Conservation (phyloP, 2,113 vertebrate species). For the Sebastes schlegelii region DNA sequence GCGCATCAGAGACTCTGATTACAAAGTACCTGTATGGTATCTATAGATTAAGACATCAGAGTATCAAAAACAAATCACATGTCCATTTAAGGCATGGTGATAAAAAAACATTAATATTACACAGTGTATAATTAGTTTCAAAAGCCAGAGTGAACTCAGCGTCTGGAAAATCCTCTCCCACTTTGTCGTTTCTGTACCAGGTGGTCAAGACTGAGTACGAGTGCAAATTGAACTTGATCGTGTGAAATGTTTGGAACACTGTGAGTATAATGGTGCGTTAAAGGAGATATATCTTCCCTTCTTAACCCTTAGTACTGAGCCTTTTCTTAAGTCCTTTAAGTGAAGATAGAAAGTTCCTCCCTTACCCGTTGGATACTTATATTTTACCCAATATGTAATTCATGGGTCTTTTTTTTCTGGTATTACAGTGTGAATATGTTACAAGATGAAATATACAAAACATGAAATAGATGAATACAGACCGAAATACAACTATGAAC, state of each 20-base stretch:
- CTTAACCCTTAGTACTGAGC: constrained; percentile 28
- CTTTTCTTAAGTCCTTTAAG: neutral
- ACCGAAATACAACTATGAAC: neutral
- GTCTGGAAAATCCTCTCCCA: neutral
- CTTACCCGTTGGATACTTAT: neutral
- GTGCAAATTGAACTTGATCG: constrained; percentile 63
- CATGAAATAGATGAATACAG: neutral
- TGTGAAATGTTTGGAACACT: constrained; percentile 47
- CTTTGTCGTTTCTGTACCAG: constrained; percentile 44
- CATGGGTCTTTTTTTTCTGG: neutral
- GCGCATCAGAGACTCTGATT: constrained; percentile 31
- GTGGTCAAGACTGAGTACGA: constrained; percentile 46
- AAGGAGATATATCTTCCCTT: constrained; percentile 33
- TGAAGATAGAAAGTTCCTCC: neutral
- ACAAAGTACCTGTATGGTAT: constrained; percentile 52
- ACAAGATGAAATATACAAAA: neutral
- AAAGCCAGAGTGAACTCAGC: constrained; percentile 16
- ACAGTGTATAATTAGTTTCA: constrained; percentile 44
- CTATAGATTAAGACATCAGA: constrained; percentile 52
- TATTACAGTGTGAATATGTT: constrained; percentile 3
- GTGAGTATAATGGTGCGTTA: neutral
- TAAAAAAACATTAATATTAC: constrained; percentile 21
- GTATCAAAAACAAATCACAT: constrained; percentile 63
- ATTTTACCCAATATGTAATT: neutral
- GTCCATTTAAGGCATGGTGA: constrained; percentile 80